Evolutionary conservation across 2,888 invertebrate species (phyloP).

Genomic region (Dryomyza anilis): DNA sequence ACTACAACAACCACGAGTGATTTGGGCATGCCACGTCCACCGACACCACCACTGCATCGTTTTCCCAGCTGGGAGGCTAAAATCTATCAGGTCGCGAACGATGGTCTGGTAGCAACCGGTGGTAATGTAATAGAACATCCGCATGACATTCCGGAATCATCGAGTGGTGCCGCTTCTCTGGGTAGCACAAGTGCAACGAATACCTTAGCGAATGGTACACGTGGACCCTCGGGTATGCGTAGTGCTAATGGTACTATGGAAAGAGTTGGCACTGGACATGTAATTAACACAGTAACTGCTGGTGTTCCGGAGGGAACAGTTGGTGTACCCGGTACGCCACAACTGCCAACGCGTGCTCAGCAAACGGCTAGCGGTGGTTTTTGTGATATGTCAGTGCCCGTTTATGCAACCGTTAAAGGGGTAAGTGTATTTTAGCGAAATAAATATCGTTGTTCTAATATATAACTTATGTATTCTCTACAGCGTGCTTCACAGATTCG

Average conservation of each 20-base stretch:
- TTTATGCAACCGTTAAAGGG: conserved; percentile 95
- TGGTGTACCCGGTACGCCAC: conserved; percentile 52
- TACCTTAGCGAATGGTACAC: conserved; percentile 44
- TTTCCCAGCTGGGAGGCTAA: conserved; percentile 96
- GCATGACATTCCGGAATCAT: conserved; percentile 40
- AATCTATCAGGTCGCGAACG: conserved; percentile 84
- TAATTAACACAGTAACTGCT: too few relatives aligned
- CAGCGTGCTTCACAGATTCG: conserved; percentile 93
- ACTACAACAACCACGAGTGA: conserved; percentile 60
- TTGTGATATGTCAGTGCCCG: conserved; percentile 90
- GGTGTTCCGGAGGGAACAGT: conserved; percentile 30
- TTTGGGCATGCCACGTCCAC: conserved; percentile 67
- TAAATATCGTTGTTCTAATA: too few relatives aligned
- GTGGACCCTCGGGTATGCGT: conserved; percentile 38
- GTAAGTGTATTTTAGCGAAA: too few relatives aligned
- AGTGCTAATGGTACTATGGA: conserved; percentile 38
- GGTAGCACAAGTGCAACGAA: conserved; percentile 38
- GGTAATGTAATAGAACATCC: conserved; percentile 41
- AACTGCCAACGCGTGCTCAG: conserved; percentile 56
- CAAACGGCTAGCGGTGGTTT: conserved; percentile 74
- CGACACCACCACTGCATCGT: conserved; percentile 89
- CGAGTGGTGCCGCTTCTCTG: conserved; percentile 37
- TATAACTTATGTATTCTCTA: conserved; percentile 2
- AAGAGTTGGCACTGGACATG: conserved; percentile 34
- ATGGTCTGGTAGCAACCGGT: conserved; percentile 58